Conservation (phyloP, 2,888 invertebrate genomes). For the Archips crataeganus region DNA sequence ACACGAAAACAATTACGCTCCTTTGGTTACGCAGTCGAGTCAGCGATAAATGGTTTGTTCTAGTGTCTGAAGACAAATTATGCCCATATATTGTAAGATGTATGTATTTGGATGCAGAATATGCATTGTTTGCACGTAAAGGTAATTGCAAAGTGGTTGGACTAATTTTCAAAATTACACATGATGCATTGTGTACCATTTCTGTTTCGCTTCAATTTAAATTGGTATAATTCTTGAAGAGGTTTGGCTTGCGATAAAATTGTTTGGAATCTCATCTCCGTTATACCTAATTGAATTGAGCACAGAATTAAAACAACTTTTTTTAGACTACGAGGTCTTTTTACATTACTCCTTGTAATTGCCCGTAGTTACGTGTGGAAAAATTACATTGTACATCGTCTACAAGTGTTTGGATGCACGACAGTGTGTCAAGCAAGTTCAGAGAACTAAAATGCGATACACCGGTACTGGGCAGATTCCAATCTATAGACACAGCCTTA, state of each 20-base stretch:
- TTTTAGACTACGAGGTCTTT: no score
- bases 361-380: no score
- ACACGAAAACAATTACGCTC: neutral
- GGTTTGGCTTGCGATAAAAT: neutral
- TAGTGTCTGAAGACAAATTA: conserved; percentile 23
- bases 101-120: conserved; percentile 23
- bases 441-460: no score
- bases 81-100: conserved; percentile 19
- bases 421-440: no score
- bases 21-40: neutral
- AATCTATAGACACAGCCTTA: no score
- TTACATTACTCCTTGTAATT: no score
- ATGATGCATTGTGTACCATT: neutral
- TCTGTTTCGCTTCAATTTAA: conserved; percentile 2
- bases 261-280: neutral
- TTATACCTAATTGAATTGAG: no score
- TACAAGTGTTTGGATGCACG: no score
- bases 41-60: neutral
- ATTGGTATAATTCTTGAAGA: neutral
- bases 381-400: no score
- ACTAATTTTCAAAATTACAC: conserved; percentile 21
- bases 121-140: conserved; percentile 26
- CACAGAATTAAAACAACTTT: no score
- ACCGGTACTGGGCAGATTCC: no score
- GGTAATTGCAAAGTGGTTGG: conserved; percentile 11